Evolutionary conservation across 2,888 invertebrate genomes (phyloP).

Genomic region (Rhagonycha fulva): DNA sequence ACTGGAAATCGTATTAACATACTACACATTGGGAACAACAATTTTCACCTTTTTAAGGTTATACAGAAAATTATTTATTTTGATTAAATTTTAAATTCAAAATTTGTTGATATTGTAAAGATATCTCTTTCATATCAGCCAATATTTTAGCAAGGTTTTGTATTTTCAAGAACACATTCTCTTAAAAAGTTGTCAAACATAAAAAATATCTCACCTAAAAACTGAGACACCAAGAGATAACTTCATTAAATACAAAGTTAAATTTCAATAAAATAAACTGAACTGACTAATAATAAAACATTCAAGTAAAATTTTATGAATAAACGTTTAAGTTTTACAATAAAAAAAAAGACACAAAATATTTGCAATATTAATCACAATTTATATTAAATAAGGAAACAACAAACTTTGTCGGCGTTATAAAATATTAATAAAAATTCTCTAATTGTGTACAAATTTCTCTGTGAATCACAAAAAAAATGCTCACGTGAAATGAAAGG

Average conservation of each 20-base stretch:
- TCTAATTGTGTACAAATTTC: neutral
- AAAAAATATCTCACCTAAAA: neutral
- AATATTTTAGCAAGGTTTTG: too few relatives aligned
- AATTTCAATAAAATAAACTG: neutral
- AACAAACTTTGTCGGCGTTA: neutral
- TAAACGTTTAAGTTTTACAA: neutral
- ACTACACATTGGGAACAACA: too few relatives aligned
- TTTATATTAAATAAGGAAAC: neutral
- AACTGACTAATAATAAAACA: neutral
- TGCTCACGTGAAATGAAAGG: too few relatives aligned
- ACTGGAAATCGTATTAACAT: too few relatives aligned
- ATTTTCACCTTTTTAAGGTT: too few relatives aligned
- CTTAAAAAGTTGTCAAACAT: neutral
- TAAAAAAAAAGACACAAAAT: neutral
- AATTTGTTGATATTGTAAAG: too few relatives aligned
- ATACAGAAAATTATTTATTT: too few relatives aligned
- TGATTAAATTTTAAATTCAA: too few relatives aligned
- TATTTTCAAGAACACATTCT: neutral
- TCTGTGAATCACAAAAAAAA: neutral
- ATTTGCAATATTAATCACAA: neutral
- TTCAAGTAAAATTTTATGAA: neutral
- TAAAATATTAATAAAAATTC: neutral
- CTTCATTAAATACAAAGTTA: neutral
- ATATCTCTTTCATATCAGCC: too few relatives aligned
- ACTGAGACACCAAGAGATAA: neutral